A percentile compares a stretch with the other conserved stretches of the same genome.
Evolutionary conservation across 2,113 vertebrate genomes (phyloP).

Genomic region (Nesogale talazaci): DNA sequence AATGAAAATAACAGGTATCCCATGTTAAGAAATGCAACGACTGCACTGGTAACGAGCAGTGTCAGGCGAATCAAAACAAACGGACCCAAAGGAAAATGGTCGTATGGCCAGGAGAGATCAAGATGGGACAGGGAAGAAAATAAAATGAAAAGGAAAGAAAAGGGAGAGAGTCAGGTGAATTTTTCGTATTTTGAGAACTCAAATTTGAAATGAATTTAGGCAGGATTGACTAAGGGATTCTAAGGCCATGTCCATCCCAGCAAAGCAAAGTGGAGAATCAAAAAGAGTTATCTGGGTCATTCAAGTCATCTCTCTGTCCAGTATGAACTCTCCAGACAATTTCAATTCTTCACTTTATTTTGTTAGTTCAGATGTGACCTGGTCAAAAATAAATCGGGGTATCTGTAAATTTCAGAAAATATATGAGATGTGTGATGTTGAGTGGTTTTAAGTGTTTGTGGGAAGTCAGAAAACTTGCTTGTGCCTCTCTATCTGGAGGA

Average conservation of each 20-base stretch:
- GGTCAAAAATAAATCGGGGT: slow-evolving; percentile 61
- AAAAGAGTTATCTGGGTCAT: slow-evolving; percentile 55
- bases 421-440: slow-evolving; percentile 33
- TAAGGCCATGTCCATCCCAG: slow-evolving; percentile 74
- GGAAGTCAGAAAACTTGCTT: neutral
- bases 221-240: slow-evolving; percentile 74
- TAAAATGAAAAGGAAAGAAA: slow-evolving; percentile 86
- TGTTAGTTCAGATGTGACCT: slow-evolving; percentile 78
- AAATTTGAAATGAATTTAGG: slow-evolving; percentile 87
- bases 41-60: slow-evolving; percentile 91
- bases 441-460: slow-evolving; percentile 28
- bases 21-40: slow-evolving; percentile 91
- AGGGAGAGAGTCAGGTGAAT: slow-evolving; percentile 89
- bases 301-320: neutral
- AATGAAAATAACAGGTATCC: slow-evolving; percentile 92
- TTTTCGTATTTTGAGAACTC: slow-evolving; percentile 82
- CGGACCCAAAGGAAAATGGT: slow-evolving; percentile 85
- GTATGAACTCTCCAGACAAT: slow-evolving; percentile 53
- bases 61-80: slow-evolving; percentile 88
- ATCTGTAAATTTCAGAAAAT: slow-evolving; percentile 74
- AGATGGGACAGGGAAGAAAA: slow-evolving; percentile 87
- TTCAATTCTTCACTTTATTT: slow-evolving; percentile 75
- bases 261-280: slow-evolving; percentile 73
- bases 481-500: neutral
- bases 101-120: slow-evolving; percentile 85